Conservation (phyloP, 2,113 vertebrate species). For the Apodemus speciosus region DNA sequence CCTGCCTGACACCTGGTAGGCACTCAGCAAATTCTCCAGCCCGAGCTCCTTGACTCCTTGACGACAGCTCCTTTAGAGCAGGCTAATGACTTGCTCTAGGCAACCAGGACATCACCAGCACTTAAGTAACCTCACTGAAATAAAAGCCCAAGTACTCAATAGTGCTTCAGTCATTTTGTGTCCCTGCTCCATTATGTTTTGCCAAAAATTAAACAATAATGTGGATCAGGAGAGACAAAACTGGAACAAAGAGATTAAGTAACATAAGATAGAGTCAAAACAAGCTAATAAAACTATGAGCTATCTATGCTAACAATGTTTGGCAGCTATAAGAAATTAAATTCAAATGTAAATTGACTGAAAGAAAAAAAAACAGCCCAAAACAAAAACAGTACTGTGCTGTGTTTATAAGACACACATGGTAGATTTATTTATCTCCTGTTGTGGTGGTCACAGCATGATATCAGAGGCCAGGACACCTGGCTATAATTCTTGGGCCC, state of each 20-base stretch:
- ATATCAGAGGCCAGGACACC: not conserved
- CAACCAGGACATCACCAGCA: not conserved
- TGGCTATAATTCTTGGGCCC: not conserved
- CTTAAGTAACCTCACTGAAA: conserved; percentile 50
- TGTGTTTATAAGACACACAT: not conserved
- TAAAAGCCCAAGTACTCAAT: conserved; percentile 45
- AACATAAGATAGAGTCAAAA: conserved; percentile 8
- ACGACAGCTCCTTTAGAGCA: not conserved
- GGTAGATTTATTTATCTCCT: not conserved
- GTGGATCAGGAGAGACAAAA: conserved; percentile 20
- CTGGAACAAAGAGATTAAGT: conserved; percentile 28
- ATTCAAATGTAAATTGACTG: not conserved
- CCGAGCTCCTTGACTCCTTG: conserved; percentile 21
- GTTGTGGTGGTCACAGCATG: not conserved
- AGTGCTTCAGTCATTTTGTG: conserved; percentile 8
- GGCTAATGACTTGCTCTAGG: not conserved
- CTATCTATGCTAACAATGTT: not conserved
- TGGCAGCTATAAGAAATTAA: conserved; percentile 30
- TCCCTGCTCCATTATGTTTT: not conserved
- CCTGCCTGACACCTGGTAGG: not conserved
- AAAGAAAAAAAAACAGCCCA: conserved; percentile 24
- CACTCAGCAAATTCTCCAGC: not conserved
- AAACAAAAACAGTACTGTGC: not conserved
- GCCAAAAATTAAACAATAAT: conserved; percentile 52
- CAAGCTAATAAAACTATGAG: not conserved